phyloP scores from a whole-genome alignment of 2,113 vertebrate species.

The Delphinapterus leucas region DNA sequence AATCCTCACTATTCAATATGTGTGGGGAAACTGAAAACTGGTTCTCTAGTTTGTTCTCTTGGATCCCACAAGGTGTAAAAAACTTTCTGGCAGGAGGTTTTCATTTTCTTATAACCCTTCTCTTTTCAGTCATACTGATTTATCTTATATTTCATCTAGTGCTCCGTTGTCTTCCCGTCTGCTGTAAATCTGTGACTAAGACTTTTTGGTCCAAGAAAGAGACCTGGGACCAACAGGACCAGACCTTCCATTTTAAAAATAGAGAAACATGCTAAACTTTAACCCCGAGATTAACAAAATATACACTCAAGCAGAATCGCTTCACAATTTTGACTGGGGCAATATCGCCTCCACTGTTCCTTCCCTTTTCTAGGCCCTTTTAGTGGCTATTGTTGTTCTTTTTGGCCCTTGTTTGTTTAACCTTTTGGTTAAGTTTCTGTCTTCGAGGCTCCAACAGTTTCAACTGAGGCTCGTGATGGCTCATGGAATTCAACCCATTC shows the following conservation, averaged over 20 bases:
- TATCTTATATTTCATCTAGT: not conserved
- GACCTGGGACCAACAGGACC: not conserved
- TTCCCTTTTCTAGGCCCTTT: not conserved
- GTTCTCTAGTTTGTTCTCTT: not conserved
- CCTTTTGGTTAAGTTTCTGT: not conserved
- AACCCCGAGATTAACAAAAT: not conserved
- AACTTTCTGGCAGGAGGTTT: not conserved
- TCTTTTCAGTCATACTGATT: not conserved
- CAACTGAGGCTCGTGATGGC: not conserved
- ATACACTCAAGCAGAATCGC: not conserved
- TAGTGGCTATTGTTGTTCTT: not conserved
- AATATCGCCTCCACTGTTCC: not conserved
- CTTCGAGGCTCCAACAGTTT: not conserved
- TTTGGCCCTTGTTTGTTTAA: not conserved
- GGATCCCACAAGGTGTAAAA: not conserved
- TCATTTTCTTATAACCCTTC: not conserved
- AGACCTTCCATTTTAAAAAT: not conserved
- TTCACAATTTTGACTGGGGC: not conserved
- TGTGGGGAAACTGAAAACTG: not conserved
- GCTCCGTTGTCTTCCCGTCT: not conserved
- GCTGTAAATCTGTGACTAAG: not conserved
- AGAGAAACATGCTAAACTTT: not conserved
- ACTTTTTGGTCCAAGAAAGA: not conserved
- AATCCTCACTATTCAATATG: not conserved
- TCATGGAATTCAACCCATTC: not conserved